Percentiles rank a stretch among this genome's conserved stretches.
Evolutionary conservation across 1,140 invertebrate species (phyloP).

Genomic region (Teleopsis dalmanni): DNA sequence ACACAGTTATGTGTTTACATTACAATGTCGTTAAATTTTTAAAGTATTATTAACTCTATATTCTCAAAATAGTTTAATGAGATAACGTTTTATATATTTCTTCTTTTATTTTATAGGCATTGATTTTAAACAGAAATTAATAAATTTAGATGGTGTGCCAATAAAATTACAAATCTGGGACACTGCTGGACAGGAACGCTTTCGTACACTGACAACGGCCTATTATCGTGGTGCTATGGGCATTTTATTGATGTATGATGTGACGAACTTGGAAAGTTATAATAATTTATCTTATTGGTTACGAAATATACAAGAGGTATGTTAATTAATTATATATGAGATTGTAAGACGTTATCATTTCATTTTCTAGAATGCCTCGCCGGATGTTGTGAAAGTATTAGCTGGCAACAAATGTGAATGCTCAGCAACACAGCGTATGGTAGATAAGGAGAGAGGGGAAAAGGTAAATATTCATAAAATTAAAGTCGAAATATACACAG

Average conservation of each 20-base stretch:
- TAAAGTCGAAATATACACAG: not conserved
- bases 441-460: constrained; percentile 68
- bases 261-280: constrained; percentile 78
- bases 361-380: constrained; percentile 64
- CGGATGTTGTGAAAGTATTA: constrained; percentile 75
- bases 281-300: constrained; percentile 82
- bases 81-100: not conserved
- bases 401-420: constrained; percentile 79
- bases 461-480: constrained; percentile 51
- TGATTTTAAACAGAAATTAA: constrained; percentile 86
- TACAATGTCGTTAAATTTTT: too few species aligned
- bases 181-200: constrained; percentile 51
- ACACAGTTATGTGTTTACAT: too few species aligned
- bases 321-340: not conserved
- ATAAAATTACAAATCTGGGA: constrained; percentile 87
- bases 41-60: too few species aligned
- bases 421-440: constrained; percentile 60
- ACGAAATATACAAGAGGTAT: constrained; percentile 76
- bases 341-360: not conserved
- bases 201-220: constrained; percentile 69
- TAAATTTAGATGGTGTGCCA: constrained; percentile 74
- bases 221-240: constrained; percentile 83
- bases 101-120: constrained; percentile 55
- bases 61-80: too few species aligned
- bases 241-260: constrained; percentile 79